Conservation (phyloP, 2,797 vertebrate species). For the Eidolon dupreanum region DNA sequence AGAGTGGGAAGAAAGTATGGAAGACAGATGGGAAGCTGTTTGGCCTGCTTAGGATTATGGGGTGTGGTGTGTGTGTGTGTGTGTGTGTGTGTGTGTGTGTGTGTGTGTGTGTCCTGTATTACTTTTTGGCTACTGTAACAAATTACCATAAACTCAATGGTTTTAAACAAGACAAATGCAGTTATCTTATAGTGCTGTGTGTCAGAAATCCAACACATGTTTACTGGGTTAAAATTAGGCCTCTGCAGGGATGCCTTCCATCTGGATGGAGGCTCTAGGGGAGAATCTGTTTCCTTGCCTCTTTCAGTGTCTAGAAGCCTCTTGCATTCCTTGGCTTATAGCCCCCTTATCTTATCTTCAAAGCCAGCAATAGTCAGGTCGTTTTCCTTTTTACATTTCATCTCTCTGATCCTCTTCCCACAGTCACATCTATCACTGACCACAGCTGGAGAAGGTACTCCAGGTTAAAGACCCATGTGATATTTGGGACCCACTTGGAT, state of each 20-base stretch:
- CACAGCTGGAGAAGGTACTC: background rate
- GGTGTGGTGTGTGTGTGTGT: background rate
- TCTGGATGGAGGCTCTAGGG: background rate
- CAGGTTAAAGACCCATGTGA: background rate
- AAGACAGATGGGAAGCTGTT: background rate
- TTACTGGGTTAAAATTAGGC: background rate
- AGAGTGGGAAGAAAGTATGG: background rate
- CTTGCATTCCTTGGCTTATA: background rate
- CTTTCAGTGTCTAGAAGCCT: background rate
- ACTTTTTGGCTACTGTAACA: background rate
- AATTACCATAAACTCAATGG: background rate
- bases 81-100: background rate
- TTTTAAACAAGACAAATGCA: slow-evolving; percentile 1
- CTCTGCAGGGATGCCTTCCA: background rate
- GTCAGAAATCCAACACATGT: background rate
- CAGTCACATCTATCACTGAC: background rate
- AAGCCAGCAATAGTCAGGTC: background rate
- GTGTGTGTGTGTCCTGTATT: background rate
- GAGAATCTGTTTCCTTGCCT: background rate
- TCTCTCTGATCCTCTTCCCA: background rate
- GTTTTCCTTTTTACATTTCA: background rate
- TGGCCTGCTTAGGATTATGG: background rate
- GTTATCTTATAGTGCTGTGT: background rate
- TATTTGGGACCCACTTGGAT: background rate
- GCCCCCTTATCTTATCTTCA: background rate